A percentile compares a stretch with the other conserved stretches of the same genome.
Evolutionary conservation across 1,140 invertebrate genomes (phyloP).

Genomic region (Drosophila virilis): DNA sequence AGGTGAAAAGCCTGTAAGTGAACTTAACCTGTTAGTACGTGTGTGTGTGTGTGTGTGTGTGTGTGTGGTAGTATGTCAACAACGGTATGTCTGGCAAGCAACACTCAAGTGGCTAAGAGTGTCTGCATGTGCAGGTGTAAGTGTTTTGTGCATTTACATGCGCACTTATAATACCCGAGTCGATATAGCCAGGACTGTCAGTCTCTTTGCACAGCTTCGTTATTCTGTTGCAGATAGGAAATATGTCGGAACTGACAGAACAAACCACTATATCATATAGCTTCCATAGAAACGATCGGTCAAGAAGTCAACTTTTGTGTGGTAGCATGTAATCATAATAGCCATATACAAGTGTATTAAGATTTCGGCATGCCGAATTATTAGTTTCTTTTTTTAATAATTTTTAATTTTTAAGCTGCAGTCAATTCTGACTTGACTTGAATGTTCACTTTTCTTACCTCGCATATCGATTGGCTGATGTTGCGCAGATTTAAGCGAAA

Average conservation of each 20-base stretch:
- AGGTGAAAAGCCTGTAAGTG: slow-evolving; percentile 47
- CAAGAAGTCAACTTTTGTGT: too few relatives aligned
- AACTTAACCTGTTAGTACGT: slow-evolving; percentile 17
- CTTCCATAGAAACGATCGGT: too few relatives aligned
- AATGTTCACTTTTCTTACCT: slow-evolving; percentile 84
- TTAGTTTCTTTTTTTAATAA: too few relatives aligned
- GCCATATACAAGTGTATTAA: background rate
- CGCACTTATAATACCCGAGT: slow-evolving; percentile 6
- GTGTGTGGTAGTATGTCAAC: slow-evolving; percentile 42
- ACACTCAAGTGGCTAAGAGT: slow-evolving; percentile 40
- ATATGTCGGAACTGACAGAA: too few relatives aligned
- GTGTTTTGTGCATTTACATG: slow-evolving; percentile 37
- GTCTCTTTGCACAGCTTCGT: too few relatives aligned
- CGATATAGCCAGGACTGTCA: background rate
- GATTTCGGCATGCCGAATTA: background rate
- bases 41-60: background rate
- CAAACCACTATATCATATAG: too few relatives aligned
- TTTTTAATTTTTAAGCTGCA: slow-evolving; percentile 23
- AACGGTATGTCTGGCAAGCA: slow-evolving; percentile 34
- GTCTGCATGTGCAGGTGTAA: slow-evolving; percentile 25
- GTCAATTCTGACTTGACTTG: slow-evolving; percentile 33
- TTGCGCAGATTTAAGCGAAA: slow-evolving; percentile 89
- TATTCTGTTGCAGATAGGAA: too few relatives aligned
- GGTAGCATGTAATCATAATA: background rate
- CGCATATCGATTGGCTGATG: slow-evolving; percentile 89